Percentiles rank a stretch among this genome's conserved stretches.
Conservation (phyloP, 2,888 invertebrate genomes). For the Cephus sareptanus region DNA sequence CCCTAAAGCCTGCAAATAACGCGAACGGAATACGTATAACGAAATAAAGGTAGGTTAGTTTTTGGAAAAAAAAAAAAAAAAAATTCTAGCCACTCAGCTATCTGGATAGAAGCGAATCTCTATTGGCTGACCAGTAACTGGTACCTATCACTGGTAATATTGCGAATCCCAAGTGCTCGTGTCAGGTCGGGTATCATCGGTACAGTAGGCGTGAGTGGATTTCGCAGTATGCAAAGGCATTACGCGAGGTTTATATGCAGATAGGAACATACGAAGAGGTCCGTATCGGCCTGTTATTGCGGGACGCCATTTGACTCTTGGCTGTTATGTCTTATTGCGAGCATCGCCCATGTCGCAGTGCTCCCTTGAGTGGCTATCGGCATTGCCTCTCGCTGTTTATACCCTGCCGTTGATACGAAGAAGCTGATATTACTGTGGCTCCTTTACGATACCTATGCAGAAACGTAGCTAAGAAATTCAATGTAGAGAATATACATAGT, state of each 20-base stretch:
- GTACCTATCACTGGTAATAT: not conserved
- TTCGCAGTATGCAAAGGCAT: conserved; percentile 10
- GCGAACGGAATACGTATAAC: not conserved
- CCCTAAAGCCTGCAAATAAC: not conserved
- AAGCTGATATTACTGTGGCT: not conserved
- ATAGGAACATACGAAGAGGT: conserved; percentile 2
- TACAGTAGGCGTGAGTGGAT: conserved; percentile 5
- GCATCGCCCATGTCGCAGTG: not conserved
- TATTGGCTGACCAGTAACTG: not conserved
- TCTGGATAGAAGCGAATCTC: not conserved
- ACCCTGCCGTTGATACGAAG: not conserved
- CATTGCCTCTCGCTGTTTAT: not conserved
- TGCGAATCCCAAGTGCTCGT: not conserved
- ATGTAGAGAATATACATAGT: not conserved
- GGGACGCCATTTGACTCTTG: conserved; percentile 12
- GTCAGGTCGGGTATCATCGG: not conserved
- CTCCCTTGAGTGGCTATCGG: conserved; percentile 23
- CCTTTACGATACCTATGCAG: not conserved
- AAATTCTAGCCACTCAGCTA: not conserved
- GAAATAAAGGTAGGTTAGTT: not conserved
- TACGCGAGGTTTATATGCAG: conserved; percentile 20
- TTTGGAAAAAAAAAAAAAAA: not conserved
- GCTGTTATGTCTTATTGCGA: conserved; percentile 34
- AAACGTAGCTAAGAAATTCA: not conserved
- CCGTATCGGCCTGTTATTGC: conserved; percentile 29